Base-by-base conservation (phyloP, 2,797 vertebrate genomes). In the Neopelma chrysocephalum region DNA sequence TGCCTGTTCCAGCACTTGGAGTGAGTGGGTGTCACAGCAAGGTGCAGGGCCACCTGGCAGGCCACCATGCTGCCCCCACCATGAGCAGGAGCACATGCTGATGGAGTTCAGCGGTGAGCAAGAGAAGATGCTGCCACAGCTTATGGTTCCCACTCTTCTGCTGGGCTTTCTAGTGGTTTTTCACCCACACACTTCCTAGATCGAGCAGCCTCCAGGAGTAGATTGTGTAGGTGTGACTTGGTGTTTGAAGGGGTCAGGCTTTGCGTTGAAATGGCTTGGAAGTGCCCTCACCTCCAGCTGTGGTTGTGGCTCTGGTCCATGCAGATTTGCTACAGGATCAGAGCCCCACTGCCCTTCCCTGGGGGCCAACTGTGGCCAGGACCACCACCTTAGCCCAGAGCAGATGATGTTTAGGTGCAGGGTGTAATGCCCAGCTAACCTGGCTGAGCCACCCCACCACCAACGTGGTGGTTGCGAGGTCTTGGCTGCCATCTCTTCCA, bases 391-490 rank as follows among this genome's bases (percentile, higher is more conserved):
- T 21, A 27, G 23, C 32, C 36, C 26, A 12, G 21, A 57, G 36
- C 48, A 73, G 73, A 6, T 1, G 1, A 15, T 10, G 15, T 83
- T 61, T 68, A 72, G 29, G 42, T 40, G 36, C 4, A 15, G 9
- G 21, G 21, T 45, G 7, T 22, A 43, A 10, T 5, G 54, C 27
- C 40, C 12, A 50, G 17, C 17, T 43, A 23, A 14, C 12, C 15
- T 6, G 13, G 3, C 9, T 4, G 8, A 51, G 38, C 43, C 43
- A 60, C 25, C 31, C 21, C 66, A n/a, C 29, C 36, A 14, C 14
- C 22, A 38, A 1, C 2, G 1, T 0, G 0, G 25, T 29, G 27
- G 7, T 31, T 73, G 34, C 10, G 43, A n/a, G 34, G 58, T 14
- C 60, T 36, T 42, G 51, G 31, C 62, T 84, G 38, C 60, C 19